A percentile compares a stretch with the other conserved stretches of the same genome.
phyloP scores from a whole-genome alignment of 2,113 vertebrate genomes.

The Rostratula benghalensis region DNA sequence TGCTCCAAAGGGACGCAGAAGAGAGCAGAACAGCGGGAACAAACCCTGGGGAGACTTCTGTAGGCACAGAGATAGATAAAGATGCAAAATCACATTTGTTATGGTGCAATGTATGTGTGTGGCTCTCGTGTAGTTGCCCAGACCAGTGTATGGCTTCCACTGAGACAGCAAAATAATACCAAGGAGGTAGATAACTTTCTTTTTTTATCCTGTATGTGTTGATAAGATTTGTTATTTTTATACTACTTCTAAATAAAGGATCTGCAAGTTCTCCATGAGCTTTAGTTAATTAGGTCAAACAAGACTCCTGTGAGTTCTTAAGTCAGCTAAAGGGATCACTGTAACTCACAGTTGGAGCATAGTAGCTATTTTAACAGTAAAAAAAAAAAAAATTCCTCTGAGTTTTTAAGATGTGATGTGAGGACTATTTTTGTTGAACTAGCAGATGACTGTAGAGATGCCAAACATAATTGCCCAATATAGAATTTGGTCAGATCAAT shows the following conservation, averaged over 20 bases:
- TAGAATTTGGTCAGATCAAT: slow-evolving; percentile 20
- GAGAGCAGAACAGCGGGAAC: neutral
- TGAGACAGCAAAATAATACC: neutral
- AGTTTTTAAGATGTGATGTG: slow-evolving; percentile 43
- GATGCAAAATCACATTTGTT: neutral
- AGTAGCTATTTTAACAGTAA: slow-evolving; percentile 54
- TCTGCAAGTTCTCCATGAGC: slow-evolving; percentile 26
- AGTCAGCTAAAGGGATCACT: slow-evolving; percentile 51
- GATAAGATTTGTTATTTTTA: slow-evolving; percentile 50
- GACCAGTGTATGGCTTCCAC: neutral
- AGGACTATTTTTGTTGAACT: slow-evolving; percentile 37
- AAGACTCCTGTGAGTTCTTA: slow-evolving; percentile 58
- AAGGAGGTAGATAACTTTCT: slow-evolving; percentile 5
- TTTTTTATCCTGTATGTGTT: neutral
- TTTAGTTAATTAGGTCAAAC: slow-evolving; percentile 64
- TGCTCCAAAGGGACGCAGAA: neutral
- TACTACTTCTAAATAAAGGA: slow-evolving; percentile 49
- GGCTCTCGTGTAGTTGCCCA: neutral
- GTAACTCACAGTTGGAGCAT: slow-evolving; percentile 10
- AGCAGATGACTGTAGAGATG: slow-evolving; percentile 36
- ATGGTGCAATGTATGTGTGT: neutral
- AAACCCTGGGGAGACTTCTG: neutral
- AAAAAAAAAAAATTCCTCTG: slow-evolving; percentile 37
- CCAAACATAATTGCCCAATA: slow-evolving; percentile 17
- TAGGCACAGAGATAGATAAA: neutral